Evolutionary conservation across 2,888 invertebrate genomes (phyloP).

Genomic region (Nipponacmea schrenckii): DNA sequence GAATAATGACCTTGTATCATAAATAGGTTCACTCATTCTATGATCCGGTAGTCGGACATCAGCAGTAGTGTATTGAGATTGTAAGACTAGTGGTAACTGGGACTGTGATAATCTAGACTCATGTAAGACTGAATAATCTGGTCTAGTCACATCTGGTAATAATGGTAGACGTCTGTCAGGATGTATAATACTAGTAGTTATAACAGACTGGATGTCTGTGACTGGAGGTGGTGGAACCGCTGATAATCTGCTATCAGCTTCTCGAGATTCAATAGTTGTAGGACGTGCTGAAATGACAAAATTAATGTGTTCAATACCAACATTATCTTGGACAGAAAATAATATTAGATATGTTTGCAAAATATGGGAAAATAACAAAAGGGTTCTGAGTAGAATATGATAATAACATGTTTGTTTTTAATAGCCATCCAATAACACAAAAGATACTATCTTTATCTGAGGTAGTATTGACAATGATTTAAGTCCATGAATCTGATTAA

Average conservation of each 20-base stretch:
- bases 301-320: not conserved
- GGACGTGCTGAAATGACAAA: slow-evolving; percentile 15
- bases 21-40: slow-evolving; percentile 31
- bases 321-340: too few relatives aligned
- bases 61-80: slow-evolving; percentile 35
- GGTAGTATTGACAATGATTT: too few relatives aligned
- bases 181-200: slow-evolving; percentile 31
- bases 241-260: slow-evolving; percentile 10
- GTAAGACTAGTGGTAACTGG: slow-evolving; percentile 44
- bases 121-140: slow-evolving; percentile 37
- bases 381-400: too few relatives aligned
- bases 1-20: slow-evolving; percentile 30
- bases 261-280: slow-evolving; percentile 20
- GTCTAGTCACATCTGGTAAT: slow-evolving; percentile 44
- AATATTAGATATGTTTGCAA: too few relatives aligned
- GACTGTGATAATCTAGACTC: slow-evolving; percentile 40
- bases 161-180: slow-evolving; percentile 41
- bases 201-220: slow-evolving; percentile 26
- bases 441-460: too few relatives aligned
- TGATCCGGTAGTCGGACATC: slow-evolving; percentile 34
- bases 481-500: too few relatives aligned
- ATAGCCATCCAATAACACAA: too few relatives aligned
- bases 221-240: slow-evolving; percentile 7
- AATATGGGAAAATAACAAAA: too few relatives aligned
- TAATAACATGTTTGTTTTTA: too few relatives aligned